Base-by-base conservation (phyloP, 2,113 vertebrate genomes). In the Phylloscopus whistleri region DNA sequence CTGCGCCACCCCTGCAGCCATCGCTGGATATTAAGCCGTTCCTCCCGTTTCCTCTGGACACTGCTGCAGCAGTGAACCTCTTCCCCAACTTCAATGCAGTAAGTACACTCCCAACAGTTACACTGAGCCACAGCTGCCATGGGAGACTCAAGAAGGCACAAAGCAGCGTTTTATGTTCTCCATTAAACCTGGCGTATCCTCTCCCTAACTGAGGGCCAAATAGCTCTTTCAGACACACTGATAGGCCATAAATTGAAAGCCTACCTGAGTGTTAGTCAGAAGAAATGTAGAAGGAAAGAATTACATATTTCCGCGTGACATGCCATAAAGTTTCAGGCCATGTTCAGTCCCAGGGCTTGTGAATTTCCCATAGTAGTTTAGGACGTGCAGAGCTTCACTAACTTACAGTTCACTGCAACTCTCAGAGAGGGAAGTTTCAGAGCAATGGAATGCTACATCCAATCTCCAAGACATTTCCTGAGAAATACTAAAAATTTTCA, bases 1-100 rank as follows among this genome's bases (percentile, higher is more conserved):
- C 99, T 89, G 97, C 99, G 46, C 98, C 99, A 10, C 95, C 98
- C 67, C 37, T 99, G 96, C 99, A 99, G 63, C 98, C 98, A 3
- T 98, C 99, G 16, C 97, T 99, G 98, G 98, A 98, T 95, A 97
- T 99, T 95, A 99, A 99, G 98, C 99, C 98, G 35, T 99, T 99
- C 90, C 98, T 99, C 91, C 99, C 99, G 0, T 99, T 99, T 93
- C 98, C 99, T 43, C 96, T 99, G 95, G 99, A 99, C 68, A 97
- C 98, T 39, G 97, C 98, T 0, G 98, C 99, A 1, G 98, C 98
- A 26, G 97, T 99, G 95, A 98, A 99, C 95, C 98, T 99, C 84
- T 99, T 99, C 97, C 99, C 99, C 60, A 98, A 99, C 95, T 99
- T 99, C 97, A 99, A 98, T 97, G 95, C 98, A 96, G 99, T 99